Percentiles rank a stretch among this genome's conserved stretches.
Evolutionary conservation across 2,888 invertebrate genomes (phyloP).

Genomic region (Alsophila aescularia): DNA sequence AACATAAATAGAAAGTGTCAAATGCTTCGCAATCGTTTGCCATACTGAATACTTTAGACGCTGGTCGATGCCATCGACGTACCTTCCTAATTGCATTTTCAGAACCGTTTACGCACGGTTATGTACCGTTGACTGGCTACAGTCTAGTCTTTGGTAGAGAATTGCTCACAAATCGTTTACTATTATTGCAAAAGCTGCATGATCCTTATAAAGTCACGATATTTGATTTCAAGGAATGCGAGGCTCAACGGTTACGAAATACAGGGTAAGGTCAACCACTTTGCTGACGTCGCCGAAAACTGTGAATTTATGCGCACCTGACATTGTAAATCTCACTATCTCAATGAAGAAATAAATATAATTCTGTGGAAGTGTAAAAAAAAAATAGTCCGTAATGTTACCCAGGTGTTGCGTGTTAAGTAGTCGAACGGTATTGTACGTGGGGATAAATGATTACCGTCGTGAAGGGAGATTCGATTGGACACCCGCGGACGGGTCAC

Average conservation of each 20-base stretch:
- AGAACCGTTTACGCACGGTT: constrained; percentile 36
- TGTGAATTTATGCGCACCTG: constrained; percentile 7
- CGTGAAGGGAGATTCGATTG: constrained; percentile 59
- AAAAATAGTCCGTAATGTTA: constrained; percentile 23
- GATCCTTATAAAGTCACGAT: constrained; percentile 30
- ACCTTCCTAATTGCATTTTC: constrained; percentile 46
- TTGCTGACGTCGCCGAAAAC: constrained; percentile 17
- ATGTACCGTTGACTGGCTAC: constrained; percentile 33
- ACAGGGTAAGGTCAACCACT: constrained; percentile 42
- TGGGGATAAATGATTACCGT: constrained; percentile 55
- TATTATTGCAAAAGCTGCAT: constrained; percentile 22
- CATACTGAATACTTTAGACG: constrained; percentile 60
- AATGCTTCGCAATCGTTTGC: constrained; percentile 61
- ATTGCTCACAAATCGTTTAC: constrained; percentile 16
- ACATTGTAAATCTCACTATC: constrained; percentile 9
- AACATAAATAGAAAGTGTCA: constrained; percentile 79
- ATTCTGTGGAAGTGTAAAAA: constrained; percentile 9
- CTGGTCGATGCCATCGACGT: constrained; percentile 31
- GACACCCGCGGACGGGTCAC: constrained; percentile 68
- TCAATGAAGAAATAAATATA: not conserved
- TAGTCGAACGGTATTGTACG: constrained; percentile 45
- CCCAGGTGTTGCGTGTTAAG: constrained; percentile 36
- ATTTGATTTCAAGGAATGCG: constrained; percentile 42
- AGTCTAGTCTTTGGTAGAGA: constrained; percentile 8
- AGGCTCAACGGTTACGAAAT: constrained; percentile 37